Evolutionary conservation across 2,113 vertebrate genomes (phyloP), one percentile per base, ranked within the genome.

Genomic region (Ibidorhyncha struthersii): DNA sequence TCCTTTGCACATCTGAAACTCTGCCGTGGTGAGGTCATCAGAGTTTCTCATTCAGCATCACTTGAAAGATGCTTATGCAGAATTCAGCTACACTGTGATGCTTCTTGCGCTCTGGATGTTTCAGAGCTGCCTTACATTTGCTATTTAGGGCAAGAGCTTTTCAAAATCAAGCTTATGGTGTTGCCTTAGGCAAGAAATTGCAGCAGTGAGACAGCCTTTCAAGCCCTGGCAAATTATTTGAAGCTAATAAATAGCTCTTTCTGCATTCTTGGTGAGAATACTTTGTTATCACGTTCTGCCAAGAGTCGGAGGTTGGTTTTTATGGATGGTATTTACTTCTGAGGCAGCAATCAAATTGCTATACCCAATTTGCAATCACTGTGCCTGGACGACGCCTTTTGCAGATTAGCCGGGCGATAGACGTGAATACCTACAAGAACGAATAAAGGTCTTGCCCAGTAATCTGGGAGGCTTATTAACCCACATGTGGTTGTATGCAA

Each of bases 1-100:
- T 90, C 84, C 61, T 95, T 82, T 96, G 89, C 95, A 80, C 86
- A 94, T 94, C 93, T 95, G 86, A 96, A 93, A 38, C 86, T 93
- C 66, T 86, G 12, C 45, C 0, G 0, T 66, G 58, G 73, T 96
- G 94, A 94, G 84, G 89, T 82, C 86, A 55, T 90, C 73, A 66
- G 80, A 82, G 81, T 85, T 94, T 80, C 56, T 95, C 70, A 69
- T 93, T 91, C 66, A 69, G 66, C 93, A 91, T 56, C 36, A 22
- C 77, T 80, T 82, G 76, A 61, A 93, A 92, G 61, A 86, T 71
- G 52, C 41, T 92, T 73, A 2, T 7, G 73, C 38, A 71, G 80
- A 89, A 79, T 82, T 95, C 83, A 71, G 63, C 90, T 70, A 15
- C 9, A 1, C 62, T 59, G 59, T 30, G 47, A 9, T 13, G 9